These are phyloP conservation scores for Paralichthys olivaceus DNA, from an alignment of 2,113 vertebrate genomes.

Conservation along the genomic window DNA sequence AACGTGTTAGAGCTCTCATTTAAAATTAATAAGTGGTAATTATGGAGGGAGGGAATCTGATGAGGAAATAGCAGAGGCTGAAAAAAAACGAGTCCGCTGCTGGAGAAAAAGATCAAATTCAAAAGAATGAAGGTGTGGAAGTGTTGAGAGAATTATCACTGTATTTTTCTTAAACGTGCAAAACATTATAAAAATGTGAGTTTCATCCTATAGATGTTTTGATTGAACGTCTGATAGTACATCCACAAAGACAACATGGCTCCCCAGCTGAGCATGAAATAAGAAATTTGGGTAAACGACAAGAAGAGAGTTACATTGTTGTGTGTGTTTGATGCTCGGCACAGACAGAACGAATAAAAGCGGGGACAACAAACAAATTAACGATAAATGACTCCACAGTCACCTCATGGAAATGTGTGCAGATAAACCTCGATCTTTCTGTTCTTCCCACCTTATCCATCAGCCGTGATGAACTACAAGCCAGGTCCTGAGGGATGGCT, in stretches of 20 bases:
- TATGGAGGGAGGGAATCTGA: slow-evolving; percentile 78
- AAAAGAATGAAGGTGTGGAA: slow-evolving; percentile 12
- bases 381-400: slow-evolving; percentile 32
- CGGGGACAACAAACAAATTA: slow-evolving; percentile 46
- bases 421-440: background rate
- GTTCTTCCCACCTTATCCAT: background rate
- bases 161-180: background rate
- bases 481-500: background rate
- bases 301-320: slow-evolving; percentile 18
- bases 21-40: slow-evolving; percentile 87
- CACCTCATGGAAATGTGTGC: slow-evolving; percentile 14
- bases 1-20: slow-evolving; percentile 84
- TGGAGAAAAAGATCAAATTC: background rate
- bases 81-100: slow-evolving; percentile 19
- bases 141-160: background rate
- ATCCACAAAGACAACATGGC: slow-evolving; percentile 42
- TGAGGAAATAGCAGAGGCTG: slow-evolving; percentile 67
- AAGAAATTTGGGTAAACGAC: slow-evolving; percentile 24
- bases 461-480: background rate
- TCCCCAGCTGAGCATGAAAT: slow-evolving; percentile 51
- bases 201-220: slow-evolving; percentile 26
- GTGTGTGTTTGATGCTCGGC: slow-evolving; percentile 17
- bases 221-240: slow-evolving; percentile 31
- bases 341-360: slow-evolving; percentile 5
- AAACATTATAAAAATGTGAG: slow-evolving; percentile 9